A percentile compares a stretch with the other conserved stretches of the same genome.
These are phyloP conservation scores for Sula dactylatra DNA, from an alignment of 2,113 vertebrate species.

Conservation along the genomic window DNA sequence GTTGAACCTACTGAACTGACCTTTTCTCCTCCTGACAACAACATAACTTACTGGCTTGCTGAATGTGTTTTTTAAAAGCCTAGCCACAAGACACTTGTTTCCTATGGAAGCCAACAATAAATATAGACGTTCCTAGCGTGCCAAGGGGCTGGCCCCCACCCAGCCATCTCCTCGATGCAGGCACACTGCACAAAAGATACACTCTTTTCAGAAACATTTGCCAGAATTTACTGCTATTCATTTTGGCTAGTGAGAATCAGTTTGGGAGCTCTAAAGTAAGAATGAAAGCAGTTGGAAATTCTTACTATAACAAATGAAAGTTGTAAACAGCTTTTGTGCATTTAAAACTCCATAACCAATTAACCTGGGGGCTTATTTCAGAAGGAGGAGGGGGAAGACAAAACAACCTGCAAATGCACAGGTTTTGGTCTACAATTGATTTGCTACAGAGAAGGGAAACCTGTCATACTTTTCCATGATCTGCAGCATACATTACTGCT, in stretches of 20 bases:
- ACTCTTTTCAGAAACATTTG: neutral
- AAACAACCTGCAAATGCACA: neutral
- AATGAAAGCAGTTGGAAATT: neutral
- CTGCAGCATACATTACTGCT: neutral
- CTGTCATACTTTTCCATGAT: neutral
- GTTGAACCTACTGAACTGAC: neutral
- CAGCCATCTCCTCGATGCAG: neutral
- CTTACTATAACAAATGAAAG: neutral
- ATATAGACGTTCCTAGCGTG: neutral
- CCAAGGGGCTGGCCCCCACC: neutral
- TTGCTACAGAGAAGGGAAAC: neutral
- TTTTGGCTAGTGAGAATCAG: neutral
- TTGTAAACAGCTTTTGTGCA: neutral
- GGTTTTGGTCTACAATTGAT: neutral
- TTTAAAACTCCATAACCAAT: neutral
- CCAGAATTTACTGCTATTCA: neutral
- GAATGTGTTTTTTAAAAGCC: neutral
- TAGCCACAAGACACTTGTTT: neutral
- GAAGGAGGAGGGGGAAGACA: neutral
- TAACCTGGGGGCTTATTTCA: neutral
- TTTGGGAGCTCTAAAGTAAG: neutral
- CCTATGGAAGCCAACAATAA: neutral
- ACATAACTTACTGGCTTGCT: neutral
- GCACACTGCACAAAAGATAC: neutral
- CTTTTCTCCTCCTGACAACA: neutral